Evolutionary conservation across 2,797 vertebrate species (phyloP).

Genomic region (Brachymystax lenok): DNA sequence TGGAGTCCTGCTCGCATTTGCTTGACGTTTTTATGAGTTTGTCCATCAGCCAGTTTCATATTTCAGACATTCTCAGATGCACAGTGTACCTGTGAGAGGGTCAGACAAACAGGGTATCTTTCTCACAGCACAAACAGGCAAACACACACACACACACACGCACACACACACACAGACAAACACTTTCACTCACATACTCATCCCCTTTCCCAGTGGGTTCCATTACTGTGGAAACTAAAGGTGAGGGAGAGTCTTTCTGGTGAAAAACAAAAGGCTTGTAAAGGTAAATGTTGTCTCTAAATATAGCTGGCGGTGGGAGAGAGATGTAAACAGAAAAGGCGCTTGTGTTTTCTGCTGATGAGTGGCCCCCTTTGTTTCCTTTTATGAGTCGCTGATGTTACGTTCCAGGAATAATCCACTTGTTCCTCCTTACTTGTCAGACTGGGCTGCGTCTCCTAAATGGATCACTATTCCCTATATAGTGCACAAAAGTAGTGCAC

Average conservation of each 20-base stretch:
- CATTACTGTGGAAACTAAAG: not conserved
- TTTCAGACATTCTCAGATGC: constrained; percentile 18
- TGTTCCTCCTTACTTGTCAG: not conserved
- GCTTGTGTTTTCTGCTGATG: constrained; percentile 3
- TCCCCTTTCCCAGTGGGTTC: not conserved
- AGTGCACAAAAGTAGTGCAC: not conserved
- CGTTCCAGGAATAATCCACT: not conserved
- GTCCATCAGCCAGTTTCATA: constrained; percentile 19
- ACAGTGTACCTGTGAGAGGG: constrained; percentile 18
- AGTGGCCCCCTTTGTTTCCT: not conserved
- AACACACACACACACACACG: constrained; percentile 8
- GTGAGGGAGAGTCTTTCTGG: not conserved
- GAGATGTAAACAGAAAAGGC: not conserved
- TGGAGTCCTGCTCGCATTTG: constrained; percentile 36
- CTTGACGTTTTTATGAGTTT: constrained; percentile 21
- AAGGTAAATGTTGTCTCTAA: not conserved
- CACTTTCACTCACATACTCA: not conserved
- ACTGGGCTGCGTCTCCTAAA: not conserved
- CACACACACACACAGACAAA: not conserved
- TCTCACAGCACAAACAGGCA: not conserved
- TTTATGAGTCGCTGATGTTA: not conserved
- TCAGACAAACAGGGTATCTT: constrained; percentile 7
- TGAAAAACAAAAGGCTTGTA: not conserved
- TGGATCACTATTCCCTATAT: too few relatives aligned
- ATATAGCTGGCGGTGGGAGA: not conserved